A percentile compares a stretch with the other conserved stretches of the same genome.
Evolutionary conservation across 1,140 invertebrate species (phyloP).

Genomic region (Campoletis sonorensis): DNA sequence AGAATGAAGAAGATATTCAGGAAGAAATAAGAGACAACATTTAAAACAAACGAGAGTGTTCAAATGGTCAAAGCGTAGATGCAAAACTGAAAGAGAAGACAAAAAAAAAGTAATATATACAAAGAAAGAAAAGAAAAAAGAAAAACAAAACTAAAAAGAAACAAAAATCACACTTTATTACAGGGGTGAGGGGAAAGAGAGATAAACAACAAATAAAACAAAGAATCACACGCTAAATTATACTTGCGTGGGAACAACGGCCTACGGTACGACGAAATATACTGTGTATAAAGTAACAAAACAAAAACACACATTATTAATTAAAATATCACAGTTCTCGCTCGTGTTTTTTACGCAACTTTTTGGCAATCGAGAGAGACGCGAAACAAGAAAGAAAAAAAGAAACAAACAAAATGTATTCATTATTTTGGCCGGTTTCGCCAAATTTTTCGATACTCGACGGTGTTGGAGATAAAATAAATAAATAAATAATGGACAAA

Average conservation of each 20-base stretch:
- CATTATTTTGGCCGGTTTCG: conserved; percentile 20
- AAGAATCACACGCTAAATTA: conserved; percentile 72
- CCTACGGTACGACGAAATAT: conserved; percentile 61
- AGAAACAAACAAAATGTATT: not conserved
- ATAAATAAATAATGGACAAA: not conserved
- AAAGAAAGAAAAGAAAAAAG: not conserved
- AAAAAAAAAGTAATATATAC: too few relatives aligned
- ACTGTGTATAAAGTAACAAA: conserved; percentile 53
- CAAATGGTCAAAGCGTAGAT: conserved; percentile 42
- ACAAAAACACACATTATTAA: conserved; percentile 46
- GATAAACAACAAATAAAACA: conserved; percentile 47
- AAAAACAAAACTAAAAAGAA: conserved; percentile 49
- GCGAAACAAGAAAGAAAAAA: not conserved
- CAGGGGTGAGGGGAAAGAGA: conserved; percentile 43
- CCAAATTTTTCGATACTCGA: conserved; percentile 45
- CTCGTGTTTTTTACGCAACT: conserved; percentile 43
- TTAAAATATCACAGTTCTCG: conserved; percentile 44
- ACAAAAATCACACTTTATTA: conserved; percentile 51
- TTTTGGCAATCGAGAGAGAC: conserved; percentile 49
- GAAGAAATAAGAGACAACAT: conserved; percentile 38
- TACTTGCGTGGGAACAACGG: conserved; percentile 66
- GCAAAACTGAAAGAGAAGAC: conserved; percentile 42
- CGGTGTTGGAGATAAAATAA: conserved; percentile 51
- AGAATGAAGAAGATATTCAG: conserved; percentile 55
- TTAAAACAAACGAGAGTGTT: not conserved